Base-by-base conservation (phyloP, 1,140 invertebrate genomes). In the Orius insidiosus region DNA sequence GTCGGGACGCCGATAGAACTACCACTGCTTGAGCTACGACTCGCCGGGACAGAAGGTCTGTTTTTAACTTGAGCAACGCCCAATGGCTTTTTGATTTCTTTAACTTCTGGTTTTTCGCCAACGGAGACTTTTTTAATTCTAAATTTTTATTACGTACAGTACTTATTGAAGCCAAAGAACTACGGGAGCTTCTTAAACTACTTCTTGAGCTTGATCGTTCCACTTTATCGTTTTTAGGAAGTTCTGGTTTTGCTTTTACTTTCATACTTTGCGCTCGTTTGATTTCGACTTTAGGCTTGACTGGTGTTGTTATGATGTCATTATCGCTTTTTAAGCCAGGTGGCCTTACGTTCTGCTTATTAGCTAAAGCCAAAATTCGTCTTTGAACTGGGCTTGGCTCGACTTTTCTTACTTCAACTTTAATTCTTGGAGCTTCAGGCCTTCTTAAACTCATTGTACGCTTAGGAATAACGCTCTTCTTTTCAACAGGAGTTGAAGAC, bases 151-250 rank as follows among this genome's bases (percentile, higher is more conserved):
- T 74, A 48, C 77, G 68, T 0, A 85, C 81, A 0, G 81, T 85
- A 53, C 79, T 78, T 0, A 83, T 78, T 4, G 83, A 86, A 0
- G 75, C 76, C 16, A 87, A 64, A 0, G 83, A 86, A 53, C 81
- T 85, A 4, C 78, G 65, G 1, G 84, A 87, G 52, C 81, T 83
- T 1, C 80, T 68, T 7, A 89, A 60, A 48, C 82, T 86, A 30
- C 77, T 79, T 10, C 79, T 64, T 0, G 76, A 79, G 37, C 68
- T 73, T 3, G 72, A 75, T 11, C 72, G 60, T 51, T 75, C 71
- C 1, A 75, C 72, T n/a, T 48, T 43, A 14, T 57, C 56, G n/a
- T 43, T 43, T 10, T 40, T 40, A 4, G 16, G 13, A 18, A 40
- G 38, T 7, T 40, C 11, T 5, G 18, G 15, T 10, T 40, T 18